phyloP scores from a whole-genome alignment of 1,140 invertebrate genomes.

The Trachymyrmex cornetzi region DNA sequence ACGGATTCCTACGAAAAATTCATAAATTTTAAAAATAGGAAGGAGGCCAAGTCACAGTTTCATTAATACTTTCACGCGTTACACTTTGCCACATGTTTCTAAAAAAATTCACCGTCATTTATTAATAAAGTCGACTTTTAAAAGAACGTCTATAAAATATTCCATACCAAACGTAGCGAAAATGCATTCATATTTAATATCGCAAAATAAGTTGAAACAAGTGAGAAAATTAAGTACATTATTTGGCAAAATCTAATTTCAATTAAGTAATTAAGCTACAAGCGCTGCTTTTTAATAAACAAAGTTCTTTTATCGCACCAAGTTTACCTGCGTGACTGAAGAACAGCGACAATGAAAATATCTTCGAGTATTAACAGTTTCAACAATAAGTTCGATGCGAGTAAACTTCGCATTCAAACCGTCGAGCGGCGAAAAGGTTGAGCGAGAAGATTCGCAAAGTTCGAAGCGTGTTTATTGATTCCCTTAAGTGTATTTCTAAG shows the following conservation, averaged over 20 bases:
- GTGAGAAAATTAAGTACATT: not conserved
- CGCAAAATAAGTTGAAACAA: not conserved
- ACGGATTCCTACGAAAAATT: constrained; percentile 40
- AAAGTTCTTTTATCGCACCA: constrained; percentile 45
- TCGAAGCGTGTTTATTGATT: constrained; percentile 63
- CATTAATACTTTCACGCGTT: constrained; percentile 27
- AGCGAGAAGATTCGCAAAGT: constrained; percentile 61
- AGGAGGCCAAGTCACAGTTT: constrained; percentile 20
- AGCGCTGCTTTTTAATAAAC: constrained; percentile 44
- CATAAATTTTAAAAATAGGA: constrained; percentile 50
- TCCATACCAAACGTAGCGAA: not conserved
- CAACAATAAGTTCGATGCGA: constrained; percentile 56
- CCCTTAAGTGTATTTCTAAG: constrained; percentile 69
- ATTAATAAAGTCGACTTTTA: constrained; percentile 5
- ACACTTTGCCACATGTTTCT: not conserved
- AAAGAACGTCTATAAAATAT: not conserved
- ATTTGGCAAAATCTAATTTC: constrained; percentile 24
- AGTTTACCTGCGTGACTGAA: constrained; percentile 29
- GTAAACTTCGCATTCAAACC: constrained; percentile 57
- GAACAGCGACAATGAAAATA: constrained; percentile 54
- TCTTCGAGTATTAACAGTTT: constrained; percentile 43
- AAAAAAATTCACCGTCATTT: constrained; percentile 2
- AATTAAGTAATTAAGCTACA: constrained; percentile 5
- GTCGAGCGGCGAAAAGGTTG: constrained; percentile 28
- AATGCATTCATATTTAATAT: constrained; percentile 26